phyloP scores from a whole-genome alignment of 1,140 invertebrate species.

The Augochlora pura region DNA sequence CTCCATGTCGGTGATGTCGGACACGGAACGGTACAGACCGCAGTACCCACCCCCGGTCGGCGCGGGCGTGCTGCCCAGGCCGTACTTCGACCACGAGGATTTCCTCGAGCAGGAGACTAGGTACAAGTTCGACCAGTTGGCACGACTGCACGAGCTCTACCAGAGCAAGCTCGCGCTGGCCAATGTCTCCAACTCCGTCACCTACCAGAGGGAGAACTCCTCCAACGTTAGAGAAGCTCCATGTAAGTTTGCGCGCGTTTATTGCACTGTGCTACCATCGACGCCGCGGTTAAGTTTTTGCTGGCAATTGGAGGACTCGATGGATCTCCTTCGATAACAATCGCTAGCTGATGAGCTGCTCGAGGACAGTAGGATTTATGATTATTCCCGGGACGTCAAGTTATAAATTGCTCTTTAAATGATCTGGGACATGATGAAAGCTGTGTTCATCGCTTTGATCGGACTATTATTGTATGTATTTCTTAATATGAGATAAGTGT shows the following conservation, averaged over 20 bases:
- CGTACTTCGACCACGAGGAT: conserved; percentile 78
- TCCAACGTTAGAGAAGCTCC: conserved; percentile 73
- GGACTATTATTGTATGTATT: no score
- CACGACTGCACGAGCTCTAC: conserved; percentile 85
- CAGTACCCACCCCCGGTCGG: conserved; percentile 74
- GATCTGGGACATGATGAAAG: no score
- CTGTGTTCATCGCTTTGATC: no score
- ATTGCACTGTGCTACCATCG: not conserved
- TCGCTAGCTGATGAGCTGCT: no score
- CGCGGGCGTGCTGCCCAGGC: conserved; percentile 73
- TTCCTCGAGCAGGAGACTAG: conserved; percentile 79
- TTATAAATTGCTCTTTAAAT: no score
- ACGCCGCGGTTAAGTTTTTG: not conserved
- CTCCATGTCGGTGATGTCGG: conserved; percentile 88
- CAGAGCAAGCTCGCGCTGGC: conserved; percentile 84
- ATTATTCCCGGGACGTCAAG: no score
- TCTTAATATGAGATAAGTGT: no score
- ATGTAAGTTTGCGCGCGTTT: conserved; percentile 70
- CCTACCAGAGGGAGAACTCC: conserved; percentile 80
- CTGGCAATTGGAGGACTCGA: no score
- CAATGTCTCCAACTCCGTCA: conserved; percentile 81
- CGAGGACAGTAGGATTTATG: no score
- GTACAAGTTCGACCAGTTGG: conserved; percentile 85
- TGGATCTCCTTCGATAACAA: no score
- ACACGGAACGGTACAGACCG: conserved; percentile 83